Evolutionary conservation across 2,113 vertebrate species (phyloP), one percentile per base, ranked within the genome.

Genomic region (Hymenochirus boettgeri): DNA sequence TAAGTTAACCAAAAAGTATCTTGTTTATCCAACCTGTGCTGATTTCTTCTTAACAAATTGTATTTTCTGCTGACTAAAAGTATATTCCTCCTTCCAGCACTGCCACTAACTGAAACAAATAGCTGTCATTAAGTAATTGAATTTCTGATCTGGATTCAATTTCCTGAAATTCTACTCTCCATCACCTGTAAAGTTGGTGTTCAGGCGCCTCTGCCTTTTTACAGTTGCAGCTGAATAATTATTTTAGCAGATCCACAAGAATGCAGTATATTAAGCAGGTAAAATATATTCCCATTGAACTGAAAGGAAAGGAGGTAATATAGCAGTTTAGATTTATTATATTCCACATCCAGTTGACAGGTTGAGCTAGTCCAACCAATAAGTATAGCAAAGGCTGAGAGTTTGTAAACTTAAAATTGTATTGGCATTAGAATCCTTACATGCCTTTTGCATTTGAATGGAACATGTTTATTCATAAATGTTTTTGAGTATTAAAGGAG

Each of bases 121-220:
- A 55, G 10, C 63, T 45, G 27, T 53, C 79, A 35, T 77, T 47
- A 75, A 47, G 74, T 46, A 73, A 82, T 74, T 69, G 74, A 46
- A 56, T 71, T 70, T 67, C 70, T 70, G 66, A 70, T 25, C 61
- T 69, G 72, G 74, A 82, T 79, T 70, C 71, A 37, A 42, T 74
- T 79, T 79, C 72, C 65, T 71, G 79, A 71, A 74, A 8, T 5
- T 74, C 77, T 42, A 79, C 52, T 77, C 65, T 55, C 22, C 70
- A 47, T 55, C 75, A 51, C 74, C 19, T 73, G 51, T 71, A 37
- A 62, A 62, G 35, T 21, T 72, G 71, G 45, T 71, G 65, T 54
- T 71, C 61, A 25, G 64, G 65, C 82, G 52, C 57, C 67, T 66
- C 50, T 63, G 79, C 17, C 25, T 66, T 70, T 67, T 77, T 72